Evolutionary conservation across 1,140 invertebrate genomes (phyloP), one percentile per base, ranked within the genome.

Genomic region (Penaeus japonicus): DNA sequence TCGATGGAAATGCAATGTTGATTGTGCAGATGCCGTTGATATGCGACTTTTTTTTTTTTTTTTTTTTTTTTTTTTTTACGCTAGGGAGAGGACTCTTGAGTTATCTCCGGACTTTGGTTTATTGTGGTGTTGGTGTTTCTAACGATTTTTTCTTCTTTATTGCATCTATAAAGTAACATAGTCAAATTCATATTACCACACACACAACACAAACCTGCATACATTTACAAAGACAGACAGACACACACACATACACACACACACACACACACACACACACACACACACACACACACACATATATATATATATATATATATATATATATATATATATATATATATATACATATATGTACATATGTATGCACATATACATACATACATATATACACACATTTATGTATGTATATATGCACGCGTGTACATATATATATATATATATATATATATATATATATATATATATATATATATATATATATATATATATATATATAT

Each of bases 271-370:
- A 73, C 70, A 18, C 35, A 18, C 4, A 73, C 32, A 24, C 7
- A 22, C 24, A n/a, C 7, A 0, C n/a, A 73, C 32, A 73, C 32
- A 30, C 32, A 73, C 32, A 70, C 17, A 70, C 17, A 70, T 27
- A 70, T 27, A 70, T 70, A 70, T 27, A 70, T 27, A 70, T 27
- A 70, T 70, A 70, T 70, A 70, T 30, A 73, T 73, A 73, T 73
- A 73, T 73, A 73, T 73, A 73, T 73, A 73, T 73, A 73, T 73
- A 73, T 73, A 73, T 73, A 27, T 73, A 73, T 73, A 27, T 73
- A 73, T 73, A 27, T 73, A 73, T 73, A 27, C 27, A 73, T 73
- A 27, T 73, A 73, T 73, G 27, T 73, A 30, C 27, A 73, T n/a
- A 27, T 73, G 18, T 73, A 73, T 65, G 30, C 30, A 65, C 30